Evolutionary conservation across 2,888 invertebrate genomes (phyloP), one percentile per base, ranked within the genome.

Genomic region (Ceramica pisi): DNA sequence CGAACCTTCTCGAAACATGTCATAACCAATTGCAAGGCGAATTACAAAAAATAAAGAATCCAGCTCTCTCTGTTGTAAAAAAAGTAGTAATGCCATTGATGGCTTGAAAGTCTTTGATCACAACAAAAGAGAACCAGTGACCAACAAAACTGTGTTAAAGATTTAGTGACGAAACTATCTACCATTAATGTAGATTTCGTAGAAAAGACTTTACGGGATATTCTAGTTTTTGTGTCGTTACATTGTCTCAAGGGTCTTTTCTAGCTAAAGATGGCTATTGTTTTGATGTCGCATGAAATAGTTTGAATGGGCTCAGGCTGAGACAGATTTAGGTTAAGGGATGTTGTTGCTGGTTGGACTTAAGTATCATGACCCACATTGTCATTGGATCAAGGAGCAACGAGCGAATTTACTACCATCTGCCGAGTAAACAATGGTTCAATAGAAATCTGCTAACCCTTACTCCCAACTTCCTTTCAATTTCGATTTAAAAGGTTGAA

Each of bases 401-500:
- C 88, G 84, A 91, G 90, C 88, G 82, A 92, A 91, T 89, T 80
- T 89, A 87, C 92, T 90, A 87, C 90, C 94, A 92, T 95, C 93
- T 93, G 93, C 90, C 86, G 72, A 71, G 78, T 71, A 82, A 88
- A 95, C 90, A 95, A 94, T 89, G 82, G 71, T 75, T 73, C 82
- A 86, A 91, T 88, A 90, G 86, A 91, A 91, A 90, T 91, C 89
- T 83, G 86, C 90, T 94, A 94, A 95, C 95, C 95, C 95, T 94
- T 95, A 91, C 90, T 86, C 89, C 92, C 92, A 90, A 93, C 92
- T 94, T 95, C 95, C 93, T 94, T 95, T 94, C 89, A 87, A 92
- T 64, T 89, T 91, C 90, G 87, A 90, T 93, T 93, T 93, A 90
- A 87, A 89, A 87, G 89, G 91, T 91, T 90, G 86, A 88, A 88